phyloP scores from a whole-genome alignment of 1,140 invertebrate species.

The Zaprionus tsacasi region DNA sequence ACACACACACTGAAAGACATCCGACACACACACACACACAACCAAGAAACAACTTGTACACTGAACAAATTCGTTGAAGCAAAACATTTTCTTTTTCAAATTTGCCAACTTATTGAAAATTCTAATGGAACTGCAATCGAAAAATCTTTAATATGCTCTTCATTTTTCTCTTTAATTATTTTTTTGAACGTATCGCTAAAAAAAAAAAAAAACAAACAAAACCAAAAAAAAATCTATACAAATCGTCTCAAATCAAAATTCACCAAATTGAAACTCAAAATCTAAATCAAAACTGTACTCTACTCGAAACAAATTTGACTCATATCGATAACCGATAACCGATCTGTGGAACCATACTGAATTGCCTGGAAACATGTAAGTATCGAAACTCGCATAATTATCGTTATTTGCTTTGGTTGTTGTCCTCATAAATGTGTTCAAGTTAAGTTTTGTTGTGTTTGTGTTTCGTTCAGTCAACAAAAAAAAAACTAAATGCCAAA shows the following conservation, averaged over 20 bases:
- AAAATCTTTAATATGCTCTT: slow-evolving; percentile 79
- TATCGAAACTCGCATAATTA: slow-evolving; percentile 70
- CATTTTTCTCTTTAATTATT: slow-evolving; percentile 81
- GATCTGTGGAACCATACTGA: slow-evolving; percentile 54
- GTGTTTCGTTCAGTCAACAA: slow-evolving; percentile 64
- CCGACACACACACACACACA: slow-evolving; percentile 33
- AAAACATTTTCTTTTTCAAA: slow-evolving; percentile 65
- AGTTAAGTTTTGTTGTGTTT: slow-evolving; percentile 79
- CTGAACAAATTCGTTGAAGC: slow-evolving; percentile 49
- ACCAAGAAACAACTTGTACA: slow-evolving; percentile 43
- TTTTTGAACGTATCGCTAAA: slow-evolving; percentile 82
- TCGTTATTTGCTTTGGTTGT: slow-evolving; percentile 81
- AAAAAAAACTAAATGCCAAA: slow-evolving; percentile 29
- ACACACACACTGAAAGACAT: slow-evolving; percentile 36
- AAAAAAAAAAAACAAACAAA: slow-evolving; percentile 46
- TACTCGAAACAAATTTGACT: slow-evolving; percentile 69
- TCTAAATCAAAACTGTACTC: slow-evolving; percentile 64
- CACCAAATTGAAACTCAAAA: slow-evolving; percentile 51
- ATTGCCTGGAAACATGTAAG: slow-evolving; percentile 66
- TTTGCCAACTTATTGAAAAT: slow-evolving; percentile 66
- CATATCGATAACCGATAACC: slow-evolving; percentile 58
- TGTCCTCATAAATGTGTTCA: slow-evolving; percentile 79
- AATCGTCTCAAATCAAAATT: slow-evolving; percentile 44
- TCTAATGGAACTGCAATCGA: slow-evolving; percentile 70
- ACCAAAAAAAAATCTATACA: slow-evolving; percentile 46